Evolutionary conservation across 2,113 vertebrate genomes (phyloP).

Genomic region (Chaetops frenatus): DNA sequence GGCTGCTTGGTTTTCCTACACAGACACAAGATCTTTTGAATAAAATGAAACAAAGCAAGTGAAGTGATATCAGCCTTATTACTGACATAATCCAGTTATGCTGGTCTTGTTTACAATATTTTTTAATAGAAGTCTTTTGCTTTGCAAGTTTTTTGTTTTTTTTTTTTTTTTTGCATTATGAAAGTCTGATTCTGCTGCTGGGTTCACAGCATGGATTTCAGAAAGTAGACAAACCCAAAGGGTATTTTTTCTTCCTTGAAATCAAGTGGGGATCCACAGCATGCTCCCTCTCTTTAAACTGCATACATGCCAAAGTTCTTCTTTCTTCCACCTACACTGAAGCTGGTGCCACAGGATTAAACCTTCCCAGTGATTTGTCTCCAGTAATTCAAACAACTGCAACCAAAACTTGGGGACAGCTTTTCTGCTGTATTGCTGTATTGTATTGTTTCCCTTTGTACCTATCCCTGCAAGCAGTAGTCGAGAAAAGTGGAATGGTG

Average conservation of each 20-base stretch:
- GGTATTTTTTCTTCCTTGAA: neutral
- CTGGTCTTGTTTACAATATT: neutral
- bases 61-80: neutral
- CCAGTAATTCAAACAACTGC: neutral
- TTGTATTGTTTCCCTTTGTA: neutral
- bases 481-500: neutral
- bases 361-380: neutral
- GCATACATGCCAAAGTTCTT: neutral
- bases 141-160: neutral
- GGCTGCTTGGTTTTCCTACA: neutral
- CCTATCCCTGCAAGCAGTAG: neutral
- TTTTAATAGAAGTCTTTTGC: neutral
- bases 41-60: neutral
- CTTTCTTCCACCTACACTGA: neutral
- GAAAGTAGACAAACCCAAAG: neutral
- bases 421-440: neutral
- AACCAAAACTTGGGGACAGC: neutral
- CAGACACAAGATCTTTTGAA: neutral
- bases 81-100: neutral
- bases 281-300: neutral
- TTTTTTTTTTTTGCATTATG: neutral
- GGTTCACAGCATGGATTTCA: neutral
- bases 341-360: neutral
- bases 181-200: neutral
- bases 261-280: neutral